Evolutionary conservation across 2,113 vertebrate species (phyloP).

Genomic region (Dipodomys stephensi): DNA sequence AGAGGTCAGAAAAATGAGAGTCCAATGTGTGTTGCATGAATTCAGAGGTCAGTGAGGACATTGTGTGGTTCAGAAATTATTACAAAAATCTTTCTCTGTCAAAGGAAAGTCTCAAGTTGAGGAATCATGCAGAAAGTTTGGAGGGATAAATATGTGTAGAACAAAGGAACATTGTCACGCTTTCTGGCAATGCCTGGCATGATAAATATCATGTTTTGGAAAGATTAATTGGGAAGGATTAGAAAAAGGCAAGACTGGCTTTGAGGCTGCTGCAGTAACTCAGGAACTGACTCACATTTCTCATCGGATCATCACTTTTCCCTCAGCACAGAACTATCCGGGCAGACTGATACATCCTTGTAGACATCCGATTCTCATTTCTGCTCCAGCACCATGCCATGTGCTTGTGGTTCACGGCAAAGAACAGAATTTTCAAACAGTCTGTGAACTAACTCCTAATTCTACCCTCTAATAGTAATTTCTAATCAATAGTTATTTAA

Average conservation of each 20-base stretch:
- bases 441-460: conserved; percentile 10
- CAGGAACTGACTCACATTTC: conserved; percentile 47
- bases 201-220: conserved; percentile 48
- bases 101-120: not conserved
- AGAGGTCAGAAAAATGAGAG: conserved; percentile 4
- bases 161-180: conserved; percentile 45
- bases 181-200: conserved; percentile 12
- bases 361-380: not conserved
- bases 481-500: not conserved
- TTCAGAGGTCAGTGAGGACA: not conserved
- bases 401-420: not conserved
- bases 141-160: not conserved
- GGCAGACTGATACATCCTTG: not conserved
- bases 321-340: not conserved
- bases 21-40: not conserved
- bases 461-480: not conserved
- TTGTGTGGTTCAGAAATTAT: not conserved
- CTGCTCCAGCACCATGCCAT: not conserved
- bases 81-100: conserved; percentile 15
- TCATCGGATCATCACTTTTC: not conserved
- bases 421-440: not conserved
- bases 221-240: conserved; percentile 60
- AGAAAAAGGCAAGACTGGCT: conserved; percentile 9
- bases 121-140: not conserved
- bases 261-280: conserved; percentile 1